Conservation (phyloP, 2,888 invertebrate species). For the Abrostola tripartita region DNA sequence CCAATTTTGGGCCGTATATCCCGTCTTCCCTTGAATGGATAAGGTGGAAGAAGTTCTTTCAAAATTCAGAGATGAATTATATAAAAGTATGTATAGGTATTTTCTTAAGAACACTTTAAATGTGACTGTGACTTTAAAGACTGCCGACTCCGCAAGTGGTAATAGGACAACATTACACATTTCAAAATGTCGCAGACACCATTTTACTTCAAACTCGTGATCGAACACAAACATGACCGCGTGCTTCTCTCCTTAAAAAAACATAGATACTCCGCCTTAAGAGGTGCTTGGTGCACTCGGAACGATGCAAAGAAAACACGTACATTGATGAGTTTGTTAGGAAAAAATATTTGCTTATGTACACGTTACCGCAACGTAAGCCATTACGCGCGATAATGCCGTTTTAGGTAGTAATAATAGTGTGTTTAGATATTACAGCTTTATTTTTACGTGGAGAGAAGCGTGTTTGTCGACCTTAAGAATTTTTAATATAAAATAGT, state of each 20-base stretch:
- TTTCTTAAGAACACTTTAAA: not conserved
- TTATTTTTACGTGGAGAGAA: not conserved
- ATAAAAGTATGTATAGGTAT: too few species aligned
- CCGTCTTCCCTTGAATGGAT: too few species aligned
- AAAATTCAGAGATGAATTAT: too few species aligned
- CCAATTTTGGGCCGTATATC: too few species aligned
- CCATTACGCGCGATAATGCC: constrained; percentile 7
- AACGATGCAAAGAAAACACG: constrained; percentile 70
- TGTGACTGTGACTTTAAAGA: not conserved
- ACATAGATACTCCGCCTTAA: constrained; percentile 62
- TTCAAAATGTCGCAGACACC: constrained; percentile 43
- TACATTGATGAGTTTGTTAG: constrained; percentile 59
- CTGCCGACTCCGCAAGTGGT: not conserved
- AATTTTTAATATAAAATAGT: not conserved
- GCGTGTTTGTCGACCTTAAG: not conserved
- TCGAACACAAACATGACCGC: constrained; percentile 75
- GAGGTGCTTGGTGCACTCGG: constrained; percentile 62
- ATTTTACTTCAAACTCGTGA: constrained; percentile 57
- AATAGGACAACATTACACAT: constrained; percentile 28
- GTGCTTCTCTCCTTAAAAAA: constrained; percentile 69
- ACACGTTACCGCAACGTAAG: constrained; percentile 30
- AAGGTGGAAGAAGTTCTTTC: too few species aligned
- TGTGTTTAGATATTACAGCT: constrained; percentile 12
- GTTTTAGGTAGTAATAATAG: not conserved
- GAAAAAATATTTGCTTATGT: constrained; percentile 57